Evolutionary conservation across 2,113 vertebrate genomes (phyloP).

Genomic region (Thalassarche chlororhynchos): DNA sequence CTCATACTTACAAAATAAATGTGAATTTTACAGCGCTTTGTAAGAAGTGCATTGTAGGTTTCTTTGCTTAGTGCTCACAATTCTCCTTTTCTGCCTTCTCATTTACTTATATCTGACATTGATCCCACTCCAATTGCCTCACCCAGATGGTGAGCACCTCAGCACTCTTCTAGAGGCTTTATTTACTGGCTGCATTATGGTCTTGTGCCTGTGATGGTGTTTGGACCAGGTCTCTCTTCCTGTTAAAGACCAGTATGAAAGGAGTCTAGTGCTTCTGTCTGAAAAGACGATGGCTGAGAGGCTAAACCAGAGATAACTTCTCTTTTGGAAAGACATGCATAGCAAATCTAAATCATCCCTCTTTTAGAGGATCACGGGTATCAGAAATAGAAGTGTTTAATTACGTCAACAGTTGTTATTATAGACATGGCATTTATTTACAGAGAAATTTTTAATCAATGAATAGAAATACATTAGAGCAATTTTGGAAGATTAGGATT

Average conservation of each 20-base stretch:
- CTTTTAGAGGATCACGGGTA: not conserved
- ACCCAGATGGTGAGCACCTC: not conserved
- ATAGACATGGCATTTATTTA: not conserved
- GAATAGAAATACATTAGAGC: not conserved
- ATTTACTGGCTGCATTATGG: not conserved
- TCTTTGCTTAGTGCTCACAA: not conserved
- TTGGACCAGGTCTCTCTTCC: not conserved
- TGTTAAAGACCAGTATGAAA: not conserved
- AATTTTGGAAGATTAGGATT: not conserved
- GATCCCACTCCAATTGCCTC: not conserved
- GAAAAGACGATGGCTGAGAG: not conserved
- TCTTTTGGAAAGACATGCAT: not conserved
- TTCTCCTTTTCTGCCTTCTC: slow-evolving; percentile 22
- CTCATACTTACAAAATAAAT: slow-evolving; percentile 75
- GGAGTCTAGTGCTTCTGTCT: not conserved
- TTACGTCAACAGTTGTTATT: not conserved
- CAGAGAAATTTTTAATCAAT: not conserved
- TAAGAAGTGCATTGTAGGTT: slow-evolving; percentile 48
- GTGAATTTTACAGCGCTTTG: slow-evolving; percentile 67
- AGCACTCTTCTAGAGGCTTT: not conserved
- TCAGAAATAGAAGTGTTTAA: not conserved
- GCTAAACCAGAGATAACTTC: not conserved
- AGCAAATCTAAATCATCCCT: not conserved
- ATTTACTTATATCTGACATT: not conserved
- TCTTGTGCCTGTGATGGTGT: not conserved